Percentiles rank a stretch among this genome's conserved stretches.
These are phyloP conservation scores for Boulengeromyrus knoepffleri DNA, from an alignment of 2,113 vertebrate species.

Conservation along the genomic window DNA sequence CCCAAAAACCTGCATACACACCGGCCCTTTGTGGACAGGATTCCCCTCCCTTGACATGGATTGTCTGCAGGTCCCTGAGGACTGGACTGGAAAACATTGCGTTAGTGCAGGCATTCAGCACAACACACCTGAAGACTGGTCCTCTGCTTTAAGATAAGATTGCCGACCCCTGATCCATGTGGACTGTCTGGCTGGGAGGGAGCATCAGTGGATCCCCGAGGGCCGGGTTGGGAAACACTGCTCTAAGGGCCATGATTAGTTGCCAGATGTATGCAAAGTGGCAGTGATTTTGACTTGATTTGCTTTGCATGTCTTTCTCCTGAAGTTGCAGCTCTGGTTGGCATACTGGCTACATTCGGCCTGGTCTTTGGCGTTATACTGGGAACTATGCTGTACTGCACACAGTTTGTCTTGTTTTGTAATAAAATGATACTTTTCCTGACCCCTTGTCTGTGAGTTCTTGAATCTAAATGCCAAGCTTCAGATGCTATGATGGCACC, in stretches of 20 bases:
- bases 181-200: not conserved
- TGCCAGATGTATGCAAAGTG: not conserved
- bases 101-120: too few species aligned
- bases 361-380: not conserved
- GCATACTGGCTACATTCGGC: not conserved
- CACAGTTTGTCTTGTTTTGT: not conserved
- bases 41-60: too few species aligned
- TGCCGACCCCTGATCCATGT: not conserved
- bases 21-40: too few species aligned
- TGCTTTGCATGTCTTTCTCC: not conserved
- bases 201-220: not conserved
- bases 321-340: not conserved
- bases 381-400: not conserved
- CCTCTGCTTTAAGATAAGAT: too few species aligned
- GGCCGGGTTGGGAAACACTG: not conserved
- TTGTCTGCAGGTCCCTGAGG: too few species aligned
- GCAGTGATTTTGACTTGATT: not conserved
- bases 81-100: too few species aligned
- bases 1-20: too few species aligned
- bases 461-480: not conserved
- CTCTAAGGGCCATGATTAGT: not conserved
- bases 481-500: not conserved
- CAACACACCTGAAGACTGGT: too few species aligned
- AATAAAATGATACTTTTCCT: not conserved
- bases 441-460: not conserved